Evolutionary conservation across 2,797 vertebrate species (phyloP).

Genomic region (Perdix hodgsoniae): DNA sequence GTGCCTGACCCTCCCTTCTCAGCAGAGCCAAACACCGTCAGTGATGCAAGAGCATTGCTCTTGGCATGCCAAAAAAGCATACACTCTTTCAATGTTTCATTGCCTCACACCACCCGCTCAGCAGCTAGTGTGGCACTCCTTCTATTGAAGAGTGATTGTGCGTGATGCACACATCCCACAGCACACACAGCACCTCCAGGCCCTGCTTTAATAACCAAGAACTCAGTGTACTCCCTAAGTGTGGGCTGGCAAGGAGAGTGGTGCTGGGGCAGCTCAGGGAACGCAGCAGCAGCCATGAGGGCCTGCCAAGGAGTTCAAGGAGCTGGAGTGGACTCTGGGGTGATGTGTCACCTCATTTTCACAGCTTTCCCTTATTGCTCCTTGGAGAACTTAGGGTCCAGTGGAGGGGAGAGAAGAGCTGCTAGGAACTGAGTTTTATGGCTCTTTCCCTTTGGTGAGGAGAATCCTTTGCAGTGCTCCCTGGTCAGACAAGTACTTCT

Average conservation of each 20-base stretch:
- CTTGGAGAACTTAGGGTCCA: background rate
- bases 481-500: background rate
- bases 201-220: background rate
- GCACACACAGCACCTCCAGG: background rate
- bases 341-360: background rate
- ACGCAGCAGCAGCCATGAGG: background rate
- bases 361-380: fast-evolving
- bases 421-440: background rate
- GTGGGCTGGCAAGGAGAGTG: background rate
- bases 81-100: fast-evolving
- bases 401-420: background rate
- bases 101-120: background rate
- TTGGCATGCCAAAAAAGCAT: background rate
- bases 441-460: background rate
- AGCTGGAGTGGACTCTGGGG: background rate
- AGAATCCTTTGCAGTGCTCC: background rate
- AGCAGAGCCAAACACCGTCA: background rate
- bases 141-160: background rate
- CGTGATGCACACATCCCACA: background rate
- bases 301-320: background rate
- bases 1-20: background rate
- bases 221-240: background rate
- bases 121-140: background rate
- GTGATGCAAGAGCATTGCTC: slow-evolving; percentile 26
- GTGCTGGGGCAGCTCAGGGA: background rate